Conservation (phyloP, 2,797 vertebrate genomes). For the Pipistrellus pygmaeus region DNA sequence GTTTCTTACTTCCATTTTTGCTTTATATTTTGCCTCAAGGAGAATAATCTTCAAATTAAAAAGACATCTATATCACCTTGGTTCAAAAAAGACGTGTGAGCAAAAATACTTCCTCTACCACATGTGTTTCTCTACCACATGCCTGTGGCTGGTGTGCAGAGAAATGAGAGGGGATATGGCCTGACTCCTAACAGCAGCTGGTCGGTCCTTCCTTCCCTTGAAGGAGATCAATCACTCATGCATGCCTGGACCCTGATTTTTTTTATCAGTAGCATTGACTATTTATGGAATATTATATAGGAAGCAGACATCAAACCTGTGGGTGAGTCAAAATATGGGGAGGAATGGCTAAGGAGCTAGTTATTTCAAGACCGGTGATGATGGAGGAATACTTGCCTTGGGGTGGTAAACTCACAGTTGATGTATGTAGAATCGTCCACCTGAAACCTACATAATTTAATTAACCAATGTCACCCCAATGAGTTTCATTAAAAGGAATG, state of each 20-base stretch:
- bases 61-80: neutral
- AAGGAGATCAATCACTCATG: neutral
- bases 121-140: neutral
- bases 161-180: neutral
- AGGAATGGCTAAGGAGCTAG: neutral
- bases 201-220: neutral
- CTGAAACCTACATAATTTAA: too few species aligned
- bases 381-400: neutral
- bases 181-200: neutral
- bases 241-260: neutral
- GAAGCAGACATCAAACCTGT: neutral
- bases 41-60: neutral
- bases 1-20: neutral
- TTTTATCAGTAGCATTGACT: neutral
- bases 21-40: neutral
- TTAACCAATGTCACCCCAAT: neutral
- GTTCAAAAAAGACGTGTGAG: neutral
- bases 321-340: neutral
- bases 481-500: neutral
- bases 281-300: neutral
- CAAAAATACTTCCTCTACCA: neutral
- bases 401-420: too few species aligned
- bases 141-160: rapidly evolving
- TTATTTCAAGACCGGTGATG: neutral
- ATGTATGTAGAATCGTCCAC: too few species aligned